These are phyloP conservation scores for Pontoporia blainvillei DNA, from an alignment of 2,113 vertebrate species.

Conservation along the genomic window DNA sequence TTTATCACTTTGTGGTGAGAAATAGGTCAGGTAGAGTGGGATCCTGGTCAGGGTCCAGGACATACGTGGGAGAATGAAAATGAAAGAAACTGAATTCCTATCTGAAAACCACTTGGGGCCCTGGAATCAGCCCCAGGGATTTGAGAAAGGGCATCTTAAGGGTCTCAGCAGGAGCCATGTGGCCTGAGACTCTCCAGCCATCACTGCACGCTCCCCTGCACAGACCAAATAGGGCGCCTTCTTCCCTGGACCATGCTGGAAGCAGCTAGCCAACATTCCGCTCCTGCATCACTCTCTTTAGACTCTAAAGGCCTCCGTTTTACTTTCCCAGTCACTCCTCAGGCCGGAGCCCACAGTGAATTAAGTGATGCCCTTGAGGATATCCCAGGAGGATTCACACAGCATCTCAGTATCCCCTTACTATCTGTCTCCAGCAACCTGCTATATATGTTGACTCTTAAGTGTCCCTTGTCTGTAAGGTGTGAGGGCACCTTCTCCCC, in stretches of 20 bases:
- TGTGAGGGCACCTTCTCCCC: background rate
- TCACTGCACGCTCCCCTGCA: background rate
- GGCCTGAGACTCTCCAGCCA: background rate
- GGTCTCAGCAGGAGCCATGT: background rate
- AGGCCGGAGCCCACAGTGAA: background rate
- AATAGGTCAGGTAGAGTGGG: background rate
- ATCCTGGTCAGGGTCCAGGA: background rate
- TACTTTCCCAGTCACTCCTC: background rate
- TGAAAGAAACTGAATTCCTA: background rate
- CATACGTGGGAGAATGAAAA: background rate
- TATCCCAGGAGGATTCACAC: background rate
- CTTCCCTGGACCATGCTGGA: background rate
- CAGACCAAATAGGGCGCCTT: background rate
- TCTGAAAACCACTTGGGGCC: background rate
- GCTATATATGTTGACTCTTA: background rate
- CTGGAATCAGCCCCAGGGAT: background rate
- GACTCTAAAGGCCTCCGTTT: background rate
- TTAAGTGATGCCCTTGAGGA: background rate
- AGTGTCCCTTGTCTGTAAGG: background rate
- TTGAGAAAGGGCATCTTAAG: background rate
- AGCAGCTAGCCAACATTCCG: background rate
- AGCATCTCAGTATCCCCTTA: background rate
- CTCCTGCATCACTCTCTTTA: background rate
- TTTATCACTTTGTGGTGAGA: background rate
- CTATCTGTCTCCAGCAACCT: background rate